phyloP scores from a whole-genome alignment of 2,888 invertebrate species.

The Synanthedon vespiformis region DNA sequence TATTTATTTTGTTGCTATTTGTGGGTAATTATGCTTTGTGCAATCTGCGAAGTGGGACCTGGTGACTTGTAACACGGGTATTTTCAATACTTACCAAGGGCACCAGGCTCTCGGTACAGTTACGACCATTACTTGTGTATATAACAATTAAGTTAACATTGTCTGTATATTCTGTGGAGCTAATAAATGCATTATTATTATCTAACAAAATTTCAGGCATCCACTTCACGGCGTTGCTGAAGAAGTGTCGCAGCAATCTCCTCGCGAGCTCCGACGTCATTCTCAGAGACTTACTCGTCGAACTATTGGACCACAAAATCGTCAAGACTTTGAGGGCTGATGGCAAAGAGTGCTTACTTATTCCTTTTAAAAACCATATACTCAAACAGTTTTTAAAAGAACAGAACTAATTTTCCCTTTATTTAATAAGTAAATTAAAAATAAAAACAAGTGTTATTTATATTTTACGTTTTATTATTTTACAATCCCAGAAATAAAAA shows the following conservation, averaged over 20 bases:
- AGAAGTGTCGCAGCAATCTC: slow-evolving; percentile 87
- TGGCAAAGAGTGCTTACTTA: slow-evolving; percentile 86
- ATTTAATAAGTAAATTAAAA: too few relatives aligned
- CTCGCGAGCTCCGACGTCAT: slow-evolving; percentile 94
- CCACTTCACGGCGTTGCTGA: slow-evolving; percentile 89
- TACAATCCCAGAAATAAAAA: slow-evolving; percentile 69
- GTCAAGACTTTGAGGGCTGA: slow-evolving; percentile 82
- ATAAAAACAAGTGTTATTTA: too few relatives aligned
- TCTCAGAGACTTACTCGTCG: slow-evolving; percentile 90
- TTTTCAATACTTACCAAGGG: too few relatives aligned
- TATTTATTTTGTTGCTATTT: too few relatives aligned
- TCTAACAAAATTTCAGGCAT: slow-evolving; percentile 71
- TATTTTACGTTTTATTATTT: slow-evolving; percentile 34
- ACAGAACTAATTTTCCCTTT: slow-evolving; percentile 28
- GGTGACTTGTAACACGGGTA: too few relatives aligned
- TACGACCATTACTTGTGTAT: too few relatives aligned
- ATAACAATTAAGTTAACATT: too few relatives aligned
- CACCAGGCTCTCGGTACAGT: too few relatives aligned
- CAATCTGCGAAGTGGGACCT: too few relatives aligned
- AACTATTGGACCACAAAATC: slow-evolving; percentile 95
- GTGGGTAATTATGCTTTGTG: too few relatives aligned
- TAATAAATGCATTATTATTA: too few relatives aligned
- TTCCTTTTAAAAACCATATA: slow-evolving; percentile 80
- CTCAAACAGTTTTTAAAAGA: slow-evolving; percentile 83
- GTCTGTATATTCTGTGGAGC: too few relatives aligned